These are phyloP conservation scores for Anoplopoma fimbria DNA, from an alignment of 2,113 vertebrate species.

Conservation along the genomic window DNA sequence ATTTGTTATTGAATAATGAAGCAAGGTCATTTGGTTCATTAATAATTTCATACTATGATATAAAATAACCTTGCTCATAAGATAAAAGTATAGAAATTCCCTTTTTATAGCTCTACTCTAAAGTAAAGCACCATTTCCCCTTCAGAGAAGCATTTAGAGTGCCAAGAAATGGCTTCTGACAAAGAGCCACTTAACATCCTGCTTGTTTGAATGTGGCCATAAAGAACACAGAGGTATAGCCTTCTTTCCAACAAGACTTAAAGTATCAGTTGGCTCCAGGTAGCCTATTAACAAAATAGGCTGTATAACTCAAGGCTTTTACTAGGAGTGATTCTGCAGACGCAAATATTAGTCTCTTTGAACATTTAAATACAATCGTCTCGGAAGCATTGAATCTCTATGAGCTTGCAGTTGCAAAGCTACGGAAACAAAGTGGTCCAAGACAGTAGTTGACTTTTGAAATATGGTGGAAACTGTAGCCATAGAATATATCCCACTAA, in stretches of 20 bases:
- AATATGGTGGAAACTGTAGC: too few relatives aligned
- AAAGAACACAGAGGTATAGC: background rate
- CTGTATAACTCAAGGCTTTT: background rate
- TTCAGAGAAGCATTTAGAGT: background rate
- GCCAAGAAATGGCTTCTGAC: background rate
- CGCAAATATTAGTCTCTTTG: background rate
- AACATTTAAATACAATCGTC: background rate
- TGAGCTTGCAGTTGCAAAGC: background rate
- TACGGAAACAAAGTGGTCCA: background rate
- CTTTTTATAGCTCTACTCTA: slow-evolving; percentile 6
- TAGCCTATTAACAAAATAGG: background rate
- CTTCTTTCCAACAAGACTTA: background rate
- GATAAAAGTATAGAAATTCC: slow-evolving; percentile 18
- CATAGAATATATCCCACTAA: too few relatives aligned
- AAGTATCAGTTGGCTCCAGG: background rate
- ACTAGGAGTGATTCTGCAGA: background rate
- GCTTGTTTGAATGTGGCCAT: background rate
- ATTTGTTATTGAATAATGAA: slow-evolving; percentile 63
- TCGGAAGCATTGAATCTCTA: background rate
- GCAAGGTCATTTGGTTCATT: slow-evolving; percentile 54
- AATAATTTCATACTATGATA: slow-evolving; percentile 50
- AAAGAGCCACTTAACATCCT: slow-evolving; percentile 1
- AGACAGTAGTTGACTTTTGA: too few relatives aligned
- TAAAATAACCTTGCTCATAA: slow-evolving; percentile 48
- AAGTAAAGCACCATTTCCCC: background rate